Evolutionary conservation across 1,140 invertebrate species (phyloP).

Genomic region (Brachionus rubens): DNA sequence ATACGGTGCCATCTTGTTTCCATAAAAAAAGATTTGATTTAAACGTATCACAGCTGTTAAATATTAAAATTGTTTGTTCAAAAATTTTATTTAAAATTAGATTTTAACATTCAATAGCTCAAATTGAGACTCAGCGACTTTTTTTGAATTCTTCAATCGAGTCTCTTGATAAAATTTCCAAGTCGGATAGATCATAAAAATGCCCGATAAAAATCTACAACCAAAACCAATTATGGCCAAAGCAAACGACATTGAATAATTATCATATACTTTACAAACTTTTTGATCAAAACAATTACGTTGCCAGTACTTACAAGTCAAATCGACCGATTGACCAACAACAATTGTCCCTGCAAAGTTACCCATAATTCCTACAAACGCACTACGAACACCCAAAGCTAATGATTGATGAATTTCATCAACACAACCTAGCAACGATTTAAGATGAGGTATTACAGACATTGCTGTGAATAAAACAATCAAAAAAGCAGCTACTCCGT

Average conservation of each 20-base stretch:
- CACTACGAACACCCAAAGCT: not conserved
- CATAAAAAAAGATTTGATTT: too few species aligned
- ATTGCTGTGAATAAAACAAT: slow-evolving; percentile 38
- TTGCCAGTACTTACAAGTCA: slow-evolving; percentile 17
- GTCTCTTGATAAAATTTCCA: not conserved
- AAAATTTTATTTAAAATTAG: not conserved
- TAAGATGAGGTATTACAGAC: not conserved
- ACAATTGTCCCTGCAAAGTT: not conserved
- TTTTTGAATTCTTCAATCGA: too few species aligned
- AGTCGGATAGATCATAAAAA: slow-evolving; percentile 32
- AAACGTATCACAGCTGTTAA: too few species aligned
- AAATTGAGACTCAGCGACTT: not conserved
- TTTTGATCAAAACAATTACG: not conserved
- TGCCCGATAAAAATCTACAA: not conserved
- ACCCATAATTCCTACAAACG: not conserved
- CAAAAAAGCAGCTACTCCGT: not conserved
- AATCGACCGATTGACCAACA: slow-evolving; percentile 1
- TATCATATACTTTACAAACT: slow-evolving; percentile 36
- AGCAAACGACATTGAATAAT: slow-evolving; percentile 4
- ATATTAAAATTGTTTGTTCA: too few species aligned
- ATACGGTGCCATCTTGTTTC: too few species aligned
- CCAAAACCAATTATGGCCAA: not conserved
- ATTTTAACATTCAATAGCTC: not conserved
- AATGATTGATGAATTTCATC: not conserved
- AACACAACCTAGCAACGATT: not conserved